phyloP scores from a whole-genome alignment of 2,888 invertebrate genomes.

The Loripinus fragilis region DNA sequence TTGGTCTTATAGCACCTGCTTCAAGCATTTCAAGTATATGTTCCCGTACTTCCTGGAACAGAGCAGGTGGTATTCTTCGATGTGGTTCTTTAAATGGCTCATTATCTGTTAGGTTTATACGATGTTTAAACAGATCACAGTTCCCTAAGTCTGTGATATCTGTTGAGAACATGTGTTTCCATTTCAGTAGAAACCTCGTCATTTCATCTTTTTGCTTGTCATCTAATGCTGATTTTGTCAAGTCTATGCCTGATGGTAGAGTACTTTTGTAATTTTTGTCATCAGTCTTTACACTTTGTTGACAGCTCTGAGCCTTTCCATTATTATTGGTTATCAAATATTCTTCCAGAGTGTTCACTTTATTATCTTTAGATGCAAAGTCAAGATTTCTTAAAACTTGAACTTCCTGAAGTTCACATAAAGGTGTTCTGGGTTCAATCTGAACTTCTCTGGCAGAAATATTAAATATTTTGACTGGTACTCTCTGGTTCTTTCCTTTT shows the following conservation, averaged over 20 bases:
- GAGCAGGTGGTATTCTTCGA: constrained; percentile 26
- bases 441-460: not conserved
- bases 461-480: not conserved
- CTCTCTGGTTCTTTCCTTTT: not conserved
- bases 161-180: not conserved
- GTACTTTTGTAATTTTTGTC: not conserved
- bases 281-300: not conserved
- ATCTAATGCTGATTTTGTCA: not conserved
- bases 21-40: constrained; percentile 10
- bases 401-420: constrained; percentile 9
- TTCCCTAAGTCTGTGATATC: not conserved
- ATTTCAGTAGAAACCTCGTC: not conserved
- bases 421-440: not conserved
- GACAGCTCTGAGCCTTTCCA: not conserved
- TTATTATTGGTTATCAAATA: no score
- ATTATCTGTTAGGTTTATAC: constrained; percentile 1
- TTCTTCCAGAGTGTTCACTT: no score
- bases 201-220: not conserved
- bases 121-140: not conserved
- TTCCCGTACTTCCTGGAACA: constrained; percentile 24
- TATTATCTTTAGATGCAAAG: no score
- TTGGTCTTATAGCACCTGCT: constrained; percentile 12
- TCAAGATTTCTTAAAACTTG: not conserved
- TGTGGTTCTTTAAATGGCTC: constrained; percentile 26
- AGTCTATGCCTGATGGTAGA: not conserved